Conservation (phyloP, 2,888 invertebrate species). For the Blastobasis lacticolella region DNA sequence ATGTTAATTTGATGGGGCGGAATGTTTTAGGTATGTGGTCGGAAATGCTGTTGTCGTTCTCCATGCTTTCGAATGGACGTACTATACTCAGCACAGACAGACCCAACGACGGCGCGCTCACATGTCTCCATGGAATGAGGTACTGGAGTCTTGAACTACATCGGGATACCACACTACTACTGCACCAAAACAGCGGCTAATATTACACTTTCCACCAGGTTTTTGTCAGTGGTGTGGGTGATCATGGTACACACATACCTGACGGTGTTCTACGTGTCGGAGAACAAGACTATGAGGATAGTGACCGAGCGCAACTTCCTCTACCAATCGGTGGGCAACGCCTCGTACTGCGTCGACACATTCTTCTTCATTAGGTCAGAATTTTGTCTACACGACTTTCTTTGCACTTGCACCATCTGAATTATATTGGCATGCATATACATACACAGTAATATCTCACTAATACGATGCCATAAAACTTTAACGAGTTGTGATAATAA, state of each 20-base stretch:
- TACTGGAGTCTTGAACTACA: slow-evolving; percentile 16
- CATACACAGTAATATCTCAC: too few species aligned
- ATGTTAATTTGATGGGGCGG: too few species aligned
- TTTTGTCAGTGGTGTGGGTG: slow-evolving; percentile 86
- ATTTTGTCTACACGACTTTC: neutral
- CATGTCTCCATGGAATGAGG: slow-evolving; percentile 85
- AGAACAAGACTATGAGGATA: slow-evolving; percentile 81
- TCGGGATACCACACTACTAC: too few species aligned
- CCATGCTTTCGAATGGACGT: slow-evolving; percentile 81
- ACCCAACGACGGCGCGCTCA: slow-evolving; percentile 78
- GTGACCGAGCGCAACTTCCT: slow-evolving; percentile 84
- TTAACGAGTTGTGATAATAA: neutral
- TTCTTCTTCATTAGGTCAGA: slow-evolving; percentile 88
- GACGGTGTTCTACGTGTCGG: slow-evolving; percentile 84
- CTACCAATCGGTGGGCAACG: slow-evolving; percentile 89
- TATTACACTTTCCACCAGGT: slow-evolving; percentile 39
- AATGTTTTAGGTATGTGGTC: slow-evolving; percentile 49
- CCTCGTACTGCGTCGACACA: slow-evolving; percentile 89
- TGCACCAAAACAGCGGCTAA: too few species aligned
- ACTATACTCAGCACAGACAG: slow-evolving; percentile 82
- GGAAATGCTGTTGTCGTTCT: slow-evolving; percentile 82
- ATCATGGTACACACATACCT: slow-evolving; percentile 90
- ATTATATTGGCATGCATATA: neutral
- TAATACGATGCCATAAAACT: too few species aligned
- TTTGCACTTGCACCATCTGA: neutral